Evolutionary conservation across 2,797 vertebrate genomes (phyloP).

Genomic region (Neosalanx taihuensis): DNA sequence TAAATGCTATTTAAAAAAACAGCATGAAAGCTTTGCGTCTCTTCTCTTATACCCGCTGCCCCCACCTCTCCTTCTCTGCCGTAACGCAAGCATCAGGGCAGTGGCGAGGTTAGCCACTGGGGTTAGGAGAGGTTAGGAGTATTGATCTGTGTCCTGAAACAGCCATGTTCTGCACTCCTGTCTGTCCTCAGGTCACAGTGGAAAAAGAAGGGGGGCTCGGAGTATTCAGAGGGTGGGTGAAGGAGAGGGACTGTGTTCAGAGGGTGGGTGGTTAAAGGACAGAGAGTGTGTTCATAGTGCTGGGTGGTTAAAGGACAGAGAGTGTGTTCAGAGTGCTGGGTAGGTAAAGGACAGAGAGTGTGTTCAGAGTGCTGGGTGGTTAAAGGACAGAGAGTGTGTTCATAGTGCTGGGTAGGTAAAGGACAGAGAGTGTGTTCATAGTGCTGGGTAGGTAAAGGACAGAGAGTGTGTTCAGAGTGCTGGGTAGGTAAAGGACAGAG

Average conservation of each 20-base stretch:
- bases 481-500: no score
- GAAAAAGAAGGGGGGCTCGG: background rate
- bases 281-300: no score
- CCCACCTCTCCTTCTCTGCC: background rate
- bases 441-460: no score
- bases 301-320: no score
- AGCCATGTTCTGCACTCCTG: background rate
- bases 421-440: no score
- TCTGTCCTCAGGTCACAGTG: background rate
- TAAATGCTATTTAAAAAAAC: background rate
- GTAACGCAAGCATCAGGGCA: background rate
- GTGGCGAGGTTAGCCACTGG: background rate
- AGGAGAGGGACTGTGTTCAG: no score
- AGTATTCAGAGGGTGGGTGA: no score
- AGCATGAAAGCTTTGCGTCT: background rate
- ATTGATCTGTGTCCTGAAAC: no score
- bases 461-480: no score
- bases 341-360: slow-evolving; percentile 6
- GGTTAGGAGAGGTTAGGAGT: no score
- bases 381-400: background rate
- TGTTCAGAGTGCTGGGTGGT: background rate
- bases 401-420: background rate
- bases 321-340: no score
- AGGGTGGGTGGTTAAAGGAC: no score
- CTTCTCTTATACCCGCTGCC: background rate